Percentiles rank a stretch among this genome's conserved stretches.
These are phyloP conservation scores for Dufourea novaeangliae DNA, from an alignment of 1,140 invertebrate genomes.

Conservation along the genomic window DNA sequence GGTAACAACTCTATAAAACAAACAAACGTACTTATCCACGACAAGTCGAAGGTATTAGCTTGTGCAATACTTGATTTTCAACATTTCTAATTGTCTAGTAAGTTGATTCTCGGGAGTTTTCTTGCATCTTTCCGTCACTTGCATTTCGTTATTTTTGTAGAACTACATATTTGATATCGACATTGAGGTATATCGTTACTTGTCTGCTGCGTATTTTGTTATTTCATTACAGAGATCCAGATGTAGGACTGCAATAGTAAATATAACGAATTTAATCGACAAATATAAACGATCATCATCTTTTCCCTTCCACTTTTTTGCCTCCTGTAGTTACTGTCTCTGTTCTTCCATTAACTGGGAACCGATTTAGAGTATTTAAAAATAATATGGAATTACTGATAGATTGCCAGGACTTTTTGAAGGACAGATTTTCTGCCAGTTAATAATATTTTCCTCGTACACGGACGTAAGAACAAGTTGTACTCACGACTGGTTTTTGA, in stretches of 20 bases:
- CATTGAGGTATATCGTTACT: no score
- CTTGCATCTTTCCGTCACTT: neutral
- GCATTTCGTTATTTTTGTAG: no score
- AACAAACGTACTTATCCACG: conserved; percentile 16
- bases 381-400: neutral
- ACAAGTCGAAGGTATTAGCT: conserved; percentile 43
- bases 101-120: neutral
- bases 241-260: no score
- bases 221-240: no score
- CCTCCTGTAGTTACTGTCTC: no score
- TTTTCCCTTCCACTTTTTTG: no score
- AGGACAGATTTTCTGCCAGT: conserved; percentile 14
- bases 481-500: conserved; percentile 34
- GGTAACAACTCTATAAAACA: conserved; percentile 10
- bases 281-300: no score
- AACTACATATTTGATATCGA: no score
- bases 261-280: no score
- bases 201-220: no score
- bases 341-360: no score
- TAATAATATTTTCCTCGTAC: neutral
- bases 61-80: no score
- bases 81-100: neutral
- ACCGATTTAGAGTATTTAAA: neutral
- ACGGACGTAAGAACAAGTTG: conserved; percentile 8
- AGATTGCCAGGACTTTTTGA: neutral